Conservation (phyloP, 1,140 invertebrate species). For the Tetragonula clypearis region DNA sequence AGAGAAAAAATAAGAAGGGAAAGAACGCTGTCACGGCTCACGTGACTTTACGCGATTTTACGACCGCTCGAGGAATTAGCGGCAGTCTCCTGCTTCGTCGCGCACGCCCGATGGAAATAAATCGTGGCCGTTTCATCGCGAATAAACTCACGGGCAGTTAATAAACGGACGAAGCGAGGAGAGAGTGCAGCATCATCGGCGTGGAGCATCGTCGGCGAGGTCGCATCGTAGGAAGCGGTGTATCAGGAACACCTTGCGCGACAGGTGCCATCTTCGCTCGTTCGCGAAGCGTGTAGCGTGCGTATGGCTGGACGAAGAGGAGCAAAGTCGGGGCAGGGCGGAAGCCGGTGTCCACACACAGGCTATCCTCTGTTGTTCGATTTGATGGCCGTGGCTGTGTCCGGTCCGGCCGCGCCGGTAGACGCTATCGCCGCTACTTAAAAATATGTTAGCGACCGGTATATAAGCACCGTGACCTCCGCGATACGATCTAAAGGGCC, state of each 20-base stretch:
- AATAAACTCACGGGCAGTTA: neutral
- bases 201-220: constrained; percentile 27
- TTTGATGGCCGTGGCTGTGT: constrained; percentile 47
- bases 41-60: neutral
- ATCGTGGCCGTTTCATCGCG: neutral
- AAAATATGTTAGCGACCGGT: constrained; percentile 79
- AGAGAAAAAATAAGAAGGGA: too few species aligned
- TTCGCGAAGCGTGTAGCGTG: constrained; percentile 21
- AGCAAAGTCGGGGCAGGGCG: neutral
- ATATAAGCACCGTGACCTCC: constrained; percentile 81
- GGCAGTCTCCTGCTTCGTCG: neutral
- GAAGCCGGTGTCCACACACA: neutral
- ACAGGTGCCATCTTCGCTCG: constrained; percentile 57
- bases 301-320: neutral
- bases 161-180: neutral
- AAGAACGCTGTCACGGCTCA: too few species aligned
- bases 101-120: neutral
- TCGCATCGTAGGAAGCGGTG: constrained; percentile 36
- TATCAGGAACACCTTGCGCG: constrained; percentile 59
- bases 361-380: constrained; percentile 15
- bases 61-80: neutral
- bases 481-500: constrained; percentile 79
- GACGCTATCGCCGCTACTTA: constrained; percentile 76
- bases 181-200: neutral
- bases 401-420: constrained; percentile 40